Evolutionary conservation across 2,113 vertebrate genomes (phyloP), one percentile per base, ranked within the genome.

Genomic region (Columba janthina): DNA sequence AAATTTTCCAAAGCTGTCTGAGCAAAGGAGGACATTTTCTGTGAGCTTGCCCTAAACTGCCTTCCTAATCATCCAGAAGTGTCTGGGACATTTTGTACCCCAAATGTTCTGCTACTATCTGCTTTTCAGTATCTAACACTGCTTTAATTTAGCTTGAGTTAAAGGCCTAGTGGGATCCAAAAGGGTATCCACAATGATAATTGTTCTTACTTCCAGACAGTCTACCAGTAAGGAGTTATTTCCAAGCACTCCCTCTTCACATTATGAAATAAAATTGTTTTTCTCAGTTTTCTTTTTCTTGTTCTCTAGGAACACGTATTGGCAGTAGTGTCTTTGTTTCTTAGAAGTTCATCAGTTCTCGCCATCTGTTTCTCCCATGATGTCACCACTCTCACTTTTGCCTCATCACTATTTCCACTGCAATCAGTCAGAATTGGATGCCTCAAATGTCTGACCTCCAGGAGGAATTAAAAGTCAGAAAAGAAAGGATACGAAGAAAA

Each of bases 281-380:
- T 92, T 66, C 77, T 88, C 81, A 56, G 87, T 82, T 96, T 94
- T 85, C 73, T 90, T 92, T 80, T 65, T 74, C 71, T 42, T 89
- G 54, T 95, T 95, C 77, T 95, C 93, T 88, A 93, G 70, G 81
- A 97, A 95, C 74, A 40, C 26, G 93, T 92, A 89, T 82, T 96
- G 95, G 91, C 94, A 96, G 91, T 79, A 94, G 19, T 69, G 66
- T 62, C 87, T 96, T 96, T 89, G 87, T 95, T 96, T 97, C 95
- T 95, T 97, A 96, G 93, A 96, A 95, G 78, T 95, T 91, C 93
- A 83, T 95, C 62, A 4, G 40, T 85, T 95, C 86, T 86, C 24
- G 0, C 94, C 96, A 94, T 95, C 96, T 97, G 94, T 95, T 97
- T 96, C 95, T 97, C 74, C 84, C 87, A 89, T 97, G 96, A 96